Evolutionary conservation across 2,113 vertebrate species (phyloP), one percentile per base, ranked within the genome.

Genomic region (Pelusios castaneus): DNA sequence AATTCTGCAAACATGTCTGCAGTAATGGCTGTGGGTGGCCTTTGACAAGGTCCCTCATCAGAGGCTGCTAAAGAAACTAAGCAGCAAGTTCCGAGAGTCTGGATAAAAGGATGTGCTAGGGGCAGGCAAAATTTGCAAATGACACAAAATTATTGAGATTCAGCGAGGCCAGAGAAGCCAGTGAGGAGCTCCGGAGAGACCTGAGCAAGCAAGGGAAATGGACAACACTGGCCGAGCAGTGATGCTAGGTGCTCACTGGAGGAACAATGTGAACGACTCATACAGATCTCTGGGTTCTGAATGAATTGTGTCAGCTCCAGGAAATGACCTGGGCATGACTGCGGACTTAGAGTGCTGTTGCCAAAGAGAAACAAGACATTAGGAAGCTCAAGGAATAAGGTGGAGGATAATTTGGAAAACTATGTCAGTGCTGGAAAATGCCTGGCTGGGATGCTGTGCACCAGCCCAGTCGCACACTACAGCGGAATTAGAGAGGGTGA

Each of bases 31-130:
- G 17, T 16, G 16, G 60, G 60, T 51, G 78, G 49, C 76, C 89
- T 82, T 47, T 47, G 45, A 8, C 43, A 47, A 47, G 13, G 1
- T 4, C 16, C 79, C 31, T 60, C 5, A 0, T 34, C 19, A 31
- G 56, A 60, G 56, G 56, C 29, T 60, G 31, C 55, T 58, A 0
- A n/a, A 31, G 67, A 49, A 27, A 87, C 47, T n/a, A 9, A 43
- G 43, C 45, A 51, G 29, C 43, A 1, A 2, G 0, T 0, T 24
- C 38, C n/a, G 75, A 80, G 31, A 31, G n/a, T 4, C 27, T 47
- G 58, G 22, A 47, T 10, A 56, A 22, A 83, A 73, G 55, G 56
- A 6, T 4, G 56, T 63, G 43, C 49, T 78, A 73, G 16, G 31
- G 47, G 67, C 6, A 41, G 47, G 22, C 43, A 89, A 5, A 43